Evolutionary conservation across 2,797 vertebrate species (phyloP).

Genomic region (Fundulus diaphanus): DNA sequence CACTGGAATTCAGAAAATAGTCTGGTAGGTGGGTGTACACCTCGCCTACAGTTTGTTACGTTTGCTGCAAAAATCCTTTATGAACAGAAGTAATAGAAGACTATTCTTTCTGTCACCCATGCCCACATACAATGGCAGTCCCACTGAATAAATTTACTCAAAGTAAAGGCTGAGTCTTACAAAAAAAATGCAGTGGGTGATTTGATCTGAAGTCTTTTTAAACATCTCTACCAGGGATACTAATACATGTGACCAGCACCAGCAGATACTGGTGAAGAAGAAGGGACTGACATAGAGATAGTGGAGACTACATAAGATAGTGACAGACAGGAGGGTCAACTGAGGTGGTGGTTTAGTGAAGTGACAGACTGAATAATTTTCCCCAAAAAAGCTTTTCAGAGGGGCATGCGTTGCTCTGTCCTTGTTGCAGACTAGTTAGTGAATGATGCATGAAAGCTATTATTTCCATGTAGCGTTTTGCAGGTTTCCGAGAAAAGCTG

Average conservation of each 20-base stretch:
- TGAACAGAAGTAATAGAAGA: background rate
- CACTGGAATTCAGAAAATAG: too few species aligned
- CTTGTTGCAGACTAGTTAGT: background rate
- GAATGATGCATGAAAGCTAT: conserved; percentile 37
- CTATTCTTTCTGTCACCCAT: background rate
- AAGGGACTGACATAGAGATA: conserved; percentile 13
- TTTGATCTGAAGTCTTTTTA: too few species aligned
- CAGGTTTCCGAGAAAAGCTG: background rate
- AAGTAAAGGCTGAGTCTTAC: background rate
- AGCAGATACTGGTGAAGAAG: conserved; percentile 17
- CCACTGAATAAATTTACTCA: background rate
- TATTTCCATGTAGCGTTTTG: conserved; percentile 19
- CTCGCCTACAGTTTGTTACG: background rate
- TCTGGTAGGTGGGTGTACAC: background rate
- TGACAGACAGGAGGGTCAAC: conserved; percentile 32
- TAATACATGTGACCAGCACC: too few species aligned
- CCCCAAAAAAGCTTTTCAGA: conserved; percentile 13
- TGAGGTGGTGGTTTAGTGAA: conserved; percentile 11
- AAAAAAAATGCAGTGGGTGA: too few species aligned
- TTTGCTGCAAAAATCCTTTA: background rate
- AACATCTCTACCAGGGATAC: too few species aligned
- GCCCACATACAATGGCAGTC: background rate
- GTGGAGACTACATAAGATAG: conserved; percentile 30
- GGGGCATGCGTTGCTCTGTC: conserved; percentile 29
- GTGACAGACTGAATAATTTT: conserved; percentile 11